Base-by-base conservation (phyloP, 2,113 vertebrate species). In the Macrotus californicus region DNA sequence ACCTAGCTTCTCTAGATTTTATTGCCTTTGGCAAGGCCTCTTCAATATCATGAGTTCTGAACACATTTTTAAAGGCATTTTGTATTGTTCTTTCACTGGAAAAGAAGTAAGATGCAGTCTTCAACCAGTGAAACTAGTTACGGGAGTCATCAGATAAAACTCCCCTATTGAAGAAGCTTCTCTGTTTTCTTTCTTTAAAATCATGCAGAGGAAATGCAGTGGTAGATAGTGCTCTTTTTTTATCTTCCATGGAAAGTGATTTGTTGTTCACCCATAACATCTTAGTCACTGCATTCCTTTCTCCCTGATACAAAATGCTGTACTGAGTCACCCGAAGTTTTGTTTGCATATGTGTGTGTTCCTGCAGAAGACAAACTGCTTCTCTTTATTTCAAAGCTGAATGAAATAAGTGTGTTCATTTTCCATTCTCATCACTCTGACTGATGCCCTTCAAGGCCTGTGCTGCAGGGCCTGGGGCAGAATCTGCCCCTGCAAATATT, bases 1-100 rank as follows among this genome's bases (percentile, higher is more conserved):
- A 43, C 3, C 4, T 70, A 39, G 59, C 34, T 93, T 93, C 59
- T 86, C 16, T 69, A 87, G 69, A 16, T 96, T 97, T 88, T 89
- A 76, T 59, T 80, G 84, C 76, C 90, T 90, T 79, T 96, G 92
- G 91, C 76, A 96, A 87, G 93, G 66, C 61, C 34, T 81, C 56
- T 46, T 92, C 59, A 93, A 88, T 95, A 31, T 89, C 61, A 34
- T 3, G 22, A 97, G 46, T 50, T 89, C 72, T 26, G 52, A 86
- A n/a, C 41, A 87, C 43, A 67, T 36, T 91, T 93, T 80, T 34
- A 43, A 52, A 77, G 72, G 4, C 19, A 43, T 93, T 90, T 70
- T 86, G 22, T 73, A 31, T 36, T 73, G 52, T 84, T 69, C 26
- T 87, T 97, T 97, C 82, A 46, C 19, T 96, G 66, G n/a, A 61